Evolutionary conservation across 1,140 invertebrate genomes (phyloP).

Genomic region (Sipha flava): DNA sequence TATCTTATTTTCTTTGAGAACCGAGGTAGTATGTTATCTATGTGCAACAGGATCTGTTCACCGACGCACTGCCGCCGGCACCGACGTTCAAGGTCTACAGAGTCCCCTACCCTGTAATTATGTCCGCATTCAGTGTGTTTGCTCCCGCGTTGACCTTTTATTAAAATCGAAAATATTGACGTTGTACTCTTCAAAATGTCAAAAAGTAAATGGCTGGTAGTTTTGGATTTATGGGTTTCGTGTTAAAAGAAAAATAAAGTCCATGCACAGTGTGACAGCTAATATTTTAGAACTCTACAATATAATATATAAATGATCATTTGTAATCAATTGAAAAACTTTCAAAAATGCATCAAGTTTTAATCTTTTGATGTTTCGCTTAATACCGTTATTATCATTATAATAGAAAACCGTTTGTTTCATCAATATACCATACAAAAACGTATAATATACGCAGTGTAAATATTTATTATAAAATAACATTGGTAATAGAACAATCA

Average conservation of each 20-base stretch:
- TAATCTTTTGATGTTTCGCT: too few species aligned
- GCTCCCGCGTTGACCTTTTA: not conserved
- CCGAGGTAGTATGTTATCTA: not conserved
- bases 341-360: too few species aligned
- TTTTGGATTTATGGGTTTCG: not conserved
- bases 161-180: slow-evolving; percentile 9
- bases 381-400: too few species aligned
- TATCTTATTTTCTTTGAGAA: not conserved
- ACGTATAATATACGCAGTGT: too few species aligned
- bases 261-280: too few species aligned
- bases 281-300: too few species aligned
- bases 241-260: not conserved
- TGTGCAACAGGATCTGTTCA: not conserved
- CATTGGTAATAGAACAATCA: too few species aligned
- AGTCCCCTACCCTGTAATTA: not conserved
- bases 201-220: not conserved
- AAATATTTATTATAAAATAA: too few species aligned
- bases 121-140: not conserved
- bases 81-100: not conserved
- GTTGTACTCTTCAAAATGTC: not conserved
- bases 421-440: too few species aligned
- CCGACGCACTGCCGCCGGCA: not conserved
- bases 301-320: too few species aligned
- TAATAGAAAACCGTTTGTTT: too few species aligned
- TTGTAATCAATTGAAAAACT: too few species aligned